Percentiles rank a stretch among this genome's conserved stretches.
Evolutionary conservation across 2,888 invertebrate species (phyloP).

Genomic region (Drosophila diplacantha): DNA sequence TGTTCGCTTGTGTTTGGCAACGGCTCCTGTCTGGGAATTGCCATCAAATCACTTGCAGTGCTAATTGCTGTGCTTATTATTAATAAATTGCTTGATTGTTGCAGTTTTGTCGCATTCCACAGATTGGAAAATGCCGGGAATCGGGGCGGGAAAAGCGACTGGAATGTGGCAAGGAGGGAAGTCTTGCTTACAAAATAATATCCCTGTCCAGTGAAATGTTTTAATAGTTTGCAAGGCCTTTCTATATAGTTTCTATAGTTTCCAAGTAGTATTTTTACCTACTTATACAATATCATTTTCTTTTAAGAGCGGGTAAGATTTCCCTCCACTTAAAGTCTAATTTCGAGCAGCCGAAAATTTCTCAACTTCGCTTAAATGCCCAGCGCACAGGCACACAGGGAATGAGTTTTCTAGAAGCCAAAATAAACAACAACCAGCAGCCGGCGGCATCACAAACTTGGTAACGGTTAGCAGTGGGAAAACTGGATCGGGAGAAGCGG

Average conservation of each 20-base stretch:
- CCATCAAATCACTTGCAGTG: conserved; percentile 50
- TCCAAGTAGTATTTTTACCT: neutral
- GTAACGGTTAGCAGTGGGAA: conserved; percentile 27
- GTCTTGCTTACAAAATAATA: neutral
- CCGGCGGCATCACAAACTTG: conserved; percentile 59
- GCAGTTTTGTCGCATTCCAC: conserved; percentile 35
- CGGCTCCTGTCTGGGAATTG: conserved; percentile 10
- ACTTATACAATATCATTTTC: neutral
- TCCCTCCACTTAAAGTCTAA: neutral
- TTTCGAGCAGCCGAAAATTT: neutral
- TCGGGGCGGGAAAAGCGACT: neutral
- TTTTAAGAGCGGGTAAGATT: neutral
- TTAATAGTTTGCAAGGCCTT: no score
- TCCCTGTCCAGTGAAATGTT: neutral
- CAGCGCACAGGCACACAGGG: conserved; percentile 6
- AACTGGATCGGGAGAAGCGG: conserved; percentile 2
- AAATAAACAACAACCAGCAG: conserved; percentile 60
- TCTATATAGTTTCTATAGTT: no score
- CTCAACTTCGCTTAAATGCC: conserved; percentile 42
- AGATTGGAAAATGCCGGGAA: conserved; percentile 1
- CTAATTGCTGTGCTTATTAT: conserved; percentile 53
- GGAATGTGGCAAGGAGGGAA: neutral
- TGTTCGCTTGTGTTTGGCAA: neutral
- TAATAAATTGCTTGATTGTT: conserved; percentile 43
- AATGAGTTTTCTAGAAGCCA: conserved; percentile 44